Percentiles rank a stretch among this genome's conserved stretches.
Conservation (phyloP, 2,888 invertebrate species). For the Nemotelus nigrinus region DNA sequence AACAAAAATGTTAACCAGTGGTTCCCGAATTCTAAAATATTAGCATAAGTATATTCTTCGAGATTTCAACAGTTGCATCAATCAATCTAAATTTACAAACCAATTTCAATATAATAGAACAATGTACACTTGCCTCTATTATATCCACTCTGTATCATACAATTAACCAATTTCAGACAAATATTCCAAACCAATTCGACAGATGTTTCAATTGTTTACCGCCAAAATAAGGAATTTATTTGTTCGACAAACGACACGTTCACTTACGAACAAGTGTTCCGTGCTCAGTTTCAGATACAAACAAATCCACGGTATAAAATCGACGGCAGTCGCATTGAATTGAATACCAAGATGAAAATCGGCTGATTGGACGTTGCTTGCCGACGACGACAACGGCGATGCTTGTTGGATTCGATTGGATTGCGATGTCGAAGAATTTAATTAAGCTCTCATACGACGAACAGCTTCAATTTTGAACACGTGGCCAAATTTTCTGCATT, state of each 20-base stretch:
- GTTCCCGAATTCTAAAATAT: no score
- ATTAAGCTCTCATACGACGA: constrained; percentile 47
- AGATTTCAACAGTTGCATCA: no score
- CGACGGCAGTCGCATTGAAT: no score
- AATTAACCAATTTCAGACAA: constrained; percentile 21
- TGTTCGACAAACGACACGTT: background rate
- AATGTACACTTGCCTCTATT: background rate
- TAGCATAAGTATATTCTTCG: no score
- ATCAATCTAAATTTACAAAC: no score
- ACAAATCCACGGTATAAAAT: background rate
- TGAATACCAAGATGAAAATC: no score
- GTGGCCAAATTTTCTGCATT: constrained; percentile 47
- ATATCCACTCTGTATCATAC: background rate
- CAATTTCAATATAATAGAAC: no score
- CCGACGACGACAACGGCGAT: no score
- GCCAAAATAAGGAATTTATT: constrained; percentile 25
- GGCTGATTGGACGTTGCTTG: no score
- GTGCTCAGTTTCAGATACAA: background rate
- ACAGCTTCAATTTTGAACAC: constrained; percentile 48
- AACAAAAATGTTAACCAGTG: no score
- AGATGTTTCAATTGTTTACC: constrained; percentile 41
- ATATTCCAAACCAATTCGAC: constrained; percentile 18
- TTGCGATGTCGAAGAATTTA: constrained; percentile 43
- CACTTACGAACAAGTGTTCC: background rate
- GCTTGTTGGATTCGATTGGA: background rate